Conservation (phyloP, 1,140 invertebrate species). For the Brachionus sp. region DNA sequence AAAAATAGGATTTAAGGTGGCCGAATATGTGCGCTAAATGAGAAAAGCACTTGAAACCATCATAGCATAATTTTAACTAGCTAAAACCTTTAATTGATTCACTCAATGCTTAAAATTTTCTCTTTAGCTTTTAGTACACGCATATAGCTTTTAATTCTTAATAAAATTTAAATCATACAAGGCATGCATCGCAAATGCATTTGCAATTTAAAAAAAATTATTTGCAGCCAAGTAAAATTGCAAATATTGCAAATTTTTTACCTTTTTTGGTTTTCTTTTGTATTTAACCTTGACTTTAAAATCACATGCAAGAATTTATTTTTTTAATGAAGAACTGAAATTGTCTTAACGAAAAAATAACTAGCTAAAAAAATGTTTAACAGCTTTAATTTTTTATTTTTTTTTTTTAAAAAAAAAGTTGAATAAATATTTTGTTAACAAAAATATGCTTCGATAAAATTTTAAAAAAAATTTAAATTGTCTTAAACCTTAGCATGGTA, state of each 20-base stretch:
- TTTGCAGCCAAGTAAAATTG: background rate
- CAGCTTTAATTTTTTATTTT: background rate
- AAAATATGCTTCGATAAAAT: background rate
- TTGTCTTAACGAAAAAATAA: background rate
- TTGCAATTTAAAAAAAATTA: slow-evolving; percentile 9
- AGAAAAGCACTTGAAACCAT: background rate
- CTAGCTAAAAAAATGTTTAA: too few relatives aligned
- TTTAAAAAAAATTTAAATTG: background rate
- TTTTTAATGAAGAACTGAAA: background rate
- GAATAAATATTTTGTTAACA: background rate
- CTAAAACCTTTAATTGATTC: background rate
- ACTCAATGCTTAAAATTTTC: slow-evolving; percentile 27
- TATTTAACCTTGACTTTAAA: background rate
- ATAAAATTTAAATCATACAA: background rate
- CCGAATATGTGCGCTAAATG: background rate
- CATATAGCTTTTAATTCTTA: background rate
- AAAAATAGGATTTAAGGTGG: background rate
- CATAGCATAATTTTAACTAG: slow-evolving; percentile 2
- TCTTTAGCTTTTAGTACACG: background rate
- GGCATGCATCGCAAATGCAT: background rate
- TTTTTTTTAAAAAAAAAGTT: background rate
- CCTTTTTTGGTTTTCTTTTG: background rate
- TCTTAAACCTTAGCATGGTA: background rate
- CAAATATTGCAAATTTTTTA: slow-evolving; percentile 7
- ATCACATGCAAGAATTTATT: background rate